phyloP scores from a whole-genome alignment of 92 coral and sea anemone genomes.

The Siderastrea siderea region DNA sequence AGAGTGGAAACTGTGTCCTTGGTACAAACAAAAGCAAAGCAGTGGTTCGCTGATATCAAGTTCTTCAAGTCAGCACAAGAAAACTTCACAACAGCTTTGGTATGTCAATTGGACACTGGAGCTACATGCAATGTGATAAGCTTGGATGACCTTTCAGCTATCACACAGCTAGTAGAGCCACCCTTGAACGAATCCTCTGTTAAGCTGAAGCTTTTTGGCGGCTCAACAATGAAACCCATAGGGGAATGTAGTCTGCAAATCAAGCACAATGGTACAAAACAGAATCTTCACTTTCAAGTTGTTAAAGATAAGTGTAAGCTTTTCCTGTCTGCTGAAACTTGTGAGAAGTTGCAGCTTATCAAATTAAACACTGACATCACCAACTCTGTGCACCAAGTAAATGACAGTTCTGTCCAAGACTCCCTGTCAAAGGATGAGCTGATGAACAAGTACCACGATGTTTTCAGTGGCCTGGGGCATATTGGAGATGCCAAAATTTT shows the following conservation, averaged over 20 bases:
- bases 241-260: background rate
- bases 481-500: slow-evolving; percentile 29
- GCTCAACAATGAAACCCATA: slow-evolving; percentile 11
- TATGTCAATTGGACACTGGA: slow-evolving; percentile 34
- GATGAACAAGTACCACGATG: slow-evolving; percentile 50
- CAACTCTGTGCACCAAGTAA: slow-evolving; percentile 28
- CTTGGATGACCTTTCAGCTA: slow-evolving; percentile 12
- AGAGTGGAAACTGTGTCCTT: slow-evolving; percentile 18
- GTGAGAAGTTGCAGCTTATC: slow-evolving; percentile 50
- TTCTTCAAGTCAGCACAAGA: slow-evolving; percentile 27
- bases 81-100: slow-evolving; percentile 21
- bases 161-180: background rate
- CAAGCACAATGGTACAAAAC: slow-evolving; percentile 29
- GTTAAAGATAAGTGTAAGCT: slow-evolving; percentile 21
- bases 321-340: slow-evolving; percentile 66
- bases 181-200: background rate
- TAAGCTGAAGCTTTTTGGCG: slow-evolving; percentile 55
- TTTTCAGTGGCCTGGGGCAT: slow-evolving; percentile 59
- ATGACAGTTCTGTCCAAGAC: background rate
- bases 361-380: background rate
- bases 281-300: too few species aligned
- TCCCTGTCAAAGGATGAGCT: background rate
- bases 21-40: slow-evolving; percentile 23
- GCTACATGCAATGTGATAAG: slow-evolving; percentile 32
- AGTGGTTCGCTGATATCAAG: slow-evolving; percentile 29